Percentiles rank a stretch among this genome's conserved stretches.
Conservation (phyloP, 2,797 vertebrate species). For the Peromyscus melanophrys region DNA sequence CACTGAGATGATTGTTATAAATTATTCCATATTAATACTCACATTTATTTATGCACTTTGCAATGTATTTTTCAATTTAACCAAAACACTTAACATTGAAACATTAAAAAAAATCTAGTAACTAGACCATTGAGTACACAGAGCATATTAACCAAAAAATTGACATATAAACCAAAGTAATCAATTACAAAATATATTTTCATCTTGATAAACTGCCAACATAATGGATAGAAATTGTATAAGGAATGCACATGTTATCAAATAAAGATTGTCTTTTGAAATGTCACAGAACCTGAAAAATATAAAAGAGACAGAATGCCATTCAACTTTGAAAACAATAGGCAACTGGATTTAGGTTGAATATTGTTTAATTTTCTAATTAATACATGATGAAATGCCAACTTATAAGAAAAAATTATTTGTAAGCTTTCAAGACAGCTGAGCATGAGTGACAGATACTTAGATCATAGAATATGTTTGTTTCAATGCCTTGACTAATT, state of each 20-base stretch:
- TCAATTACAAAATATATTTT: slow-evolving; percentile 73
- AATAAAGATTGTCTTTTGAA: slow-evolving; percentile 66
- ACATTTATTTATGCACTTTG: slow-evolving; percentile 27
- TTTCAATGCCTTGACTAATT: slow-evolving; percentile 24
- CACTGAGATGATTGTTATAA: not conserved
- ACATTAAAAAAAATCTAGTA: slow-evolving; percentile 9
- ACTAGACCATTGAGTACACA: slow-evolving; percentile 44
- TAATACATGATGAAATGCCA: slow-evolving; percentile 61
- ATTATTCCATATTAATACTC: slow-evolving; percentile 28
- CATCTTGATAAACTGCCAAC: slow-evolving; percentile 63
- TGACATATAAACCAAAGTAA: slow-evolving; percentile 67
- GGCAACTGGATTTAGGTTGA: slow-evolving; percentile 13
- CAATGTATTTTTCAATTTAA: slow-evolving; percentile 40
- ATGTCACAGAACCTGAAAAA: slow-evolving; percentile 49
- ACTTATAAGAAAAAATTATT: slow-evolving; percentile 47
- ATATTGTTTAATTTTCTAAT: slow-evolving; percentile 35
- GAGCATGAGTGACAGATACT: not conserved
- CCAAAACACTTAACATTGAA: slow-evolving; percentile 50
- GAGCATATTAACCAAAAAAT: slow-evolving; percentile 33
- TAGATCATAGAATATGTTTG: slow-evolving; percentile 20
- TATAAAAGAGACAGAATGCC: slow-evolving; percentile 70
- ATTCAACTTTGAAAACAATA: slow-evolving; percentile 63
- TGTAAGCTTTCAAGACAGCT: not conserved
- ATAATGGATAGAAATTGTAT: slow-evolving; percentile 71
- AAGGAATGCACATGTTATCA: slow-evolving; percentile 71